A percentile compares a stretch with the other conserved stretches of the same genome.
Evolutionary conservation across 2,797 vertebrate species (phyloP).

Genomic region (Hypotaenidia okinawae): DNA sequence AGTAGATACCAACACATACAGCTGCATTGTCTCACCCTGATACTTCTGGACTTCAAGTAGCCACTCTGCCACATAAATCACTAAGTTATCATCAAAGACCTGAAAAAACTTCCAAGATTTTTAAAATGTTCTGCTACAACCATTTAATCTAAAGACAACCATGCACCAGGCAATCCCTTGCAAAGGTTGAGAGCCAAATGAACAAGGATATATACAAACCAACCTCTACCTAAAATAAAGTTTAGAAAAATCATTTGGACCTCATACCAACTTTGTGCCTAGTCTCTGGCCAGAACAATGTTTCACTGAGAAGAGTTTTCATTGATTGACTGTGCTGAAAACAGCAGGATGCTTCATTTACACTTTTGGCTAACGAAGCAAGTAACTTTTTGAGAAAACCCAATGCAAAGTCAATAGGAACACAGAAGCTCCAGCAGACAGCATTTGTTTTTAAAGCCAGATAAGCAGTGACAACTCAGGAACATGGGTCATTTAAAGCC

Average conservation of each 20-base stretch:
- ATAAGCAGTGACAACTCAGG: not conserved
- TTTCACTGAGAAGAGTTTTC: not conserved
- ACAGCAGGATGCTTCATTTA: not conserved
- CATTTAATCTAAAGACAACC: not conserved
- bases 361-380: not conserved
- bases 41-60: not conserved
- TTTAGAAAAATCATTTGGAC: not conserved
- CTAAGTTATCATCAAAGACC: not conserved
- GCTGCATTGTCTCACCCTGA: not conserved
- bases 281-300: not conserved
- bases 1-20: not conserved
- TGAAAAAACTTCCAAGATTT: not conserved
- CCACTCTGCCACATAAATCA: not conserved
- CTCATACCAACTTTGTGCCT: not conserved
- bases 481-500: not conserved
- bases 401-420: not conserved
- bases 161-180: not conserved
- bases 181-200: not conserved
- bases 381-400: not conserved
- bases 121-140: not conserved
- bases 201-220: not conserved
- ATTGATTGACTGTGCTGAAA: not conserved
- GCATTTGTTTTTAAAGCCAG: not conserved
- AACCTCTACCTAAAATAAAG: not conserved
- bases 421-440: not conserved